Evolutionary conservation across 2,113 vertebrate genomes (phyloP).

Genomic region (Paracanthobrama guichenoti): DNA sequence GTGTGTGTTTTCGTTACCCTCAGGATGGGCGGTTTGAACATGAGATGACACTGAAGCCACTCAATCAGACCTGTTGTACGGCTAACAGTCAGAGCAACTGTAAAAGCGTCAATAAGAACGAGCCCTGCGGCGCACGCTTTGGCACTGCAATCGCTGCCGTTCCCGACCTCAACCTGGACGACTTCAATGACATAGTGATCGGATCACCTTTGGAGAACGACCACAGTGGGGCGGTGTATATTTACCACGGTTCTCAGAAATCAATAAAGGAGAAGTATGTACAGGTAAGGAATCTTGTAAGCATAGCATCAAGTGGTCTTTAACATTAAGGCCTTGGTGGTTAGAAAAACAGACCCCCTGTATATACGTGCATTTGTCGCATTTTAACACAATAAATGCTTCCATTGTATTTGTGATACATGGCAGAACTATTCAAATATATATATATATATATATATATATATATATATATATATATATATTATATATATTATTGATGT

Average conservation of each 20-base stretch:
- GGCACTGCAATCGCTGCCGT: conserved; percentile 94
- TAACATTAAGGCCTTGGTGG: background rate
- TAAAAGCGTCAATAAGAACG: conserved; percentile 77
- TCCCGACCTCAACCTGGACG: conserved; percentile 91
- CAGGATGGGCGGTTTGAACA: conserved; percentile 80
- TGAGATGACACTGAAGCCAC: conserved; percentile 86
- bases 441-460: no score
- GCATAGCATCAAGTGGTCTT: background rate
- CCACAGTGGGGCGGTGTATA: conserved; percentile 90
- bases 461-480: background rate
- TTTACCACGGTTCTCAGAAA: conserved; percentile 85
- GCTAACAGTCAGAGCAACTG: conserved; percentile 75
- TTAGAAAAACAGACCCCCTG: background rate
- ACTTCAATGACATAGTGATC: conserved; percentile 88
- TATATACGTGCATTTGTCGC: background rate
- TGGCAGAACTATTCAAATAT: background rate
- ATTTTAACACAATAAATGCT: background rate
- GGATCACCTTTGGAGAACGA: conserved; percentile 92
- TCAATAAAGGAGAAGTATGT: conserved; percentile 82
- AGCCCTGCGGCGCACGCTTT: conserved; percentile 91
- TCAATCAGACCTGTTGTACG: conserved; percentile 86
- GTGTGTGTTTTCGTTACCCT: background rate
- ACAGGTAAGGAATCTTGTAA: conserved; percentile 73
- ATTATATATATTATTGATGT: background rate
- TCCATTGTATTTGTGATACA: background rate